Base-by-base conservation (phyloP, 2,113 vertebrate species). In the Orientallactaga bullata region DNA sequence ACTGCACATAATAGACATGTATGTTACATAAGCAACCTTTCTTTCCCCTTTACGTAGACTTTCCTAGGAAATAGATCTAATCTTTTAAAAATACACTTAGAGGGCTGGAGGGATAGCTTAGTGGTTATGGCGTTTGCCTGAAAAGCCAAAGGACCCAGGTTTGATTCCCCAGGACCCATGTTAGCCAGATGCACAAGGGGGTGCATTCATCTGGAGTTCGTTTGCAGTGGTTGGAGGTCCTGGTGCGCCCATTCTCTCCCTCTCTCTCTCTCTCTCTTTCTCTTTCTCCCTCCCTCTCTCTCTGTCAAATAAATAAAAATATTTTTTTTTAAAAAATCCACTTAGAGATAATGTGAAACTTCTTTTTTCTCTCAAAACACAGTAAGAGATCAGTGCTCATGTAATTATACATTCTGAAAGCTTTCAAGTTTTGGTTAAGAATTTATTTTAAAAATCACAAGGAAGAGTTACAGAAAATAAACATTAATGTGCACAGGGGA, bases 401-500 rank as follows among this genome's bases (percentile, higher is more conserved):
- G 23, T 55, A 61, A 42, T 24, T 58, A 7, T 39, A 37, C 21
- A 51, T 47, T 42, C 15, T n/a, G 58, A 74, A 92, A 60, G 39
- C 28, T 81, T 80, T 93, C 69, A 92, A 60, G 39, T 24, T 81
- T 80, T 93, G 65, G 30, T 73, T 76, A 84, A 72, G 47, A 68
- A 13, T 68, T 82, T 47, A 91, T 80, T 80, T 95, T 85, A 85
- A 86, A 79, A 92, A 85, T 88, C 71, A 37, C 63, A 77, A 73
- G 10, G n/a, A 88, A 20, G 24, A 55, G 26, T n/a, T 88, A 72
- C 65, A 89, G 58, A 88, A 68, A 69, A 95, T 47, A 81, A 69
- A 93, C 39, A 69, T 63, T 7, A 77, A 86, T 42, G 66, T 47
- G 2, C 68, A 9, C 39, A 77, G 85, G 42, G 63, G 51, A 90